A percentile compares a stretch with the other conserved stretches of the same genome.
Conservation (phyloP, 2,797 vertebrate species). For the Poeciliopsis presidionis region DNA sequence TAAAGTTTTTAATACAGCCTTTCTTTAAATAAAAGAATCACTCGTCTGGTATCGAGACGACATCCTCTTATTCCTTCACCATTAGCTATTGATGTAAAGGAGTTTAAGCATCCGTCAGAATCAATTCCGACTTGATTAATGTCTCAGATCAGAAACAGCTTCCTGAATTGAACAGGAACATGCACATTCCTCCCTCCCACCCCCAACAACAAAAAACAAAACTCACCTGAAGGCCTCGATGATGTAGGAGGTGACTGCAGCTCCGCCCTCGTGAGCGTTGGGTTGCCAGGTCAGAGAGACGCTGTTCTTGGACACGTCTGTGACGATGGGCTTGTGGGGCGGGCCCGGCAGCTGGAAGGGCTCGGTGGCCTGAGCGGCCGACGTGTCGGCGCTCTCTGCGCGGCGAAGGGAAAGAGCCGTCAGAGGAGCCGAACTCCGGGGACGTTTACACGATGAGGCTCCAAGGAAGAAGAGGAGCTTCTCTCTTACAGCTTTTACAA, state of each 20-base stretch:
- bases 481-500: background rate
- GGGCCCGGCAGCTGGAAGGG: slow-evolving; percentile 85
- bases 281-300: slow-evolving; percentile 94
- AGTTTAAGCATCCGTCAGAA: background rate
- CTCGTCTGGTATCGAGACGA: no score
- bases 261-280: slow-evolving; percentile 81
- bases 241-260: slow-evolving; percentile 87
- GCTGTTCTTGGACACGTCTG: slow-evolving; percentile 88
- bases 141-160: background rate
- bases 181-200: no score
- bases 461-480: background rate
- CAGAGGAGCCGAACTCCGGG: no score
- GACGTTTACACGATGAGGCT: background rate
- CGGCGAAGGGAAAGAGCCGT: background rate
- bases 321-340: slow-evolving; percentile 91
- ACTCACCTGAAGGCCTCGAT: slow-evolving; percentile 97
- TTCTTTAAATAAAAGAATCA: no score
- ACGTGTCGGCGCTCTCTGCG: slow-evolving; percentile 64
- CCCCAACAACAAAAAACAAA: no score
- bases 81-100: background rate
- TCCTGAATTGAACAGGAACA: background rate
- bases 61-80: background rate
- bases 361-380: slow-evolving; percentile 63
- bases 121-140: background rate
- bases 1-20: no score